Evolutionary conservation across 2,113 vertebrate genomes (phyloP).

Genomic region (Rhinolophus sinicus): DNA sequence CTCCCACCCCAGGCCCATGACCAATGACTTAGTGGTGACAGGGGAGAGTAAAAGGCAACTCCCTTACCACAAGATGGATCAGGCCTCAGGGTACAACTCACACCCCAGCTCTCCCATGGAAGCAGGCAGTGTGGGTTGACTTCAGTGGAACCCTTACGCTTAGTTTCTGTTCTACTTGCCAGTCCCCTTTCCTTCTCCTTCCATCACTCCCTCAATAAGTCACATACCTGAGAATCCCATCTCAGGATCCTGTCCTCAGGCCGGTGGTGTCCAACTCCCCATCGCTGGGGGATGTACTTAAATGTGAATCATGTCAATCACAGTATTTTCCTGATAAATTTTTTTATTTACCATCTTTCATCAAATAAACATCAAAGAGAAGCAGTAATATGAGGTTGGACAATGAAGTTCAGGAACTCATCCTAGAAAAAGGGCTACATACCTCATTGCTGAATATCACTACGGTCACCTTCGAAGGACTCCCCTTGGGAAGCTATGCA

Average conservation of each 20-base stretch:
- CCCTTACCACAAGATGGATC: neutral
- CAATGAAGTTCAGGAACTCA: too few species aligned
- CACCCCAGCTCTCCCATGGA: neutral
- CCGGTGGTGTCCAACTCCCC: neutral
- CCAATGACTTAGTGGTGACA: neutral
- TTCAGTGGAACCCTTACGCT: neutral
- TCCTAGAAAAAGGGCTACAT: too few species aligned
- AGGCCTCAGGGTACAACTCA: neutral
- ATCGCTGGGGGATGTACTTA: neutral
- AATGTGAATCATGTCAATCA: neutral
- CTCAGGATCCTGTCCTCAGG: neutral
- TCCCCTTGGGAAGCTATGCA: too few species aligned
- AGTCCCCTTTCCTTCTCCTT: neutral
- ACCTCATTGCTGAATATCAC: too few species aligned
- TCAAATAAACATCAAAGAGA: neutral
- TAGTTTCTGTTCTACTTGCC: neutral
- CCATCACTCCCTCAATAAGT: neutral
- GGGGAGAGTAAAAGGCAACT: neutral
- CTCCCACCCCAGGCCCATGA: neutral
- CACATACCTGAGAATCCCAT: neutral
- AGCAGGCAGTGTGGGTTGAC: neutral
- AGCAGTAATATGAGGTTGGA: neutral
- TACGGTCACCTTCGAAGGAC: too few species aligned
- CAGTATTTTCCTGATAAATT: neutral
- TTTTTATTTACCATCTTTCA: neutral